These are phyloP conservation scores for Lontra canadensis DNA, from an alignment of 2,113 vertebrate species.

Conservation along the genomic window DNA sequence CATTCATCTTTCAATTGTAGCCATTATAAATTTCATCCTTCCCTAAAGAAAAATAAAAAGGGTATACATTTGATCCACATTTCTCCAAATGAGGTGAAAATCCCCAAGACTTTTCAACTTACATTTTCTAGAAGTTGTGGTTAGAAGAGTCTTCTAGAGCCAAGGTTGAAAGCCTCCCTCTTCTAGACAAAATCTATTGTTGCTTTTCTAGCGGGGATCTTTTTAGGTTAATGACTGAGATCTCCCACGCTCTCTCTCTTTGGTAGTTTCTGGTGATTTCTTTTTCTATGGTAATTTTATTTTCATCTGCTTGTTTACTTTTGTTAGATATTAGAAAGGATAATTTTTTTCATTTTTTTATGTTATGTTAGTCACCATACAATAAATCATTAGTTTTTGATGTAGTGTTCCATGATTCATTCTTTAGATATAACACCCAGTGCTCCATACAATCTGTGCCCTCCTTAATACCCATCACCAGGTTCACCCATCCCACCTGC, in stretches of 20 bases:
- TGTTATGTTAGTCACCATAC: too few species aligned
- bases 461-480: too few species aligned
- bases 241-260: background rate
- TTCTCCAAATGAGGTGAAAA: constrained; percentile 16
- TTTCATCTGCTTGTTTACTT: background rate
- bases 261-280: background rate
- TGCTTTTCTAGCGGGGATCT: background rate
- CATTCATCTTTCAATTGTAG: background rate
- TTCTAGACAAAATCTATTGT: background rate
- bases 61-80: background rate
- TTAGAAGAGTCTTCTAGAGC: background rate
- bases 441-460: too few species aligned
- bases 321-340: background rate
- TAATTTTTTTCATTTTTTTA: background rate
- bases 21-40: background rate
- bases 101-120: background rate
- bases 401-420: too few species aligned
- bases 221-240: background rate
- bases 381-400: too few species aligned
- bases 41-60: background rate
- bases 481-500: too few species aligned
- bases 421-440: too few species aligned
- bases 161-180: background rate
- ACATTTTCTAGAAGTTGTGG: background rate
- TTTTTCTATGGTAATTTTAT: background rate